phyloP scores from a whole-genome alignment of 2,113 vertebrate species.

The Oenanthe melanoleuca region DNA sequence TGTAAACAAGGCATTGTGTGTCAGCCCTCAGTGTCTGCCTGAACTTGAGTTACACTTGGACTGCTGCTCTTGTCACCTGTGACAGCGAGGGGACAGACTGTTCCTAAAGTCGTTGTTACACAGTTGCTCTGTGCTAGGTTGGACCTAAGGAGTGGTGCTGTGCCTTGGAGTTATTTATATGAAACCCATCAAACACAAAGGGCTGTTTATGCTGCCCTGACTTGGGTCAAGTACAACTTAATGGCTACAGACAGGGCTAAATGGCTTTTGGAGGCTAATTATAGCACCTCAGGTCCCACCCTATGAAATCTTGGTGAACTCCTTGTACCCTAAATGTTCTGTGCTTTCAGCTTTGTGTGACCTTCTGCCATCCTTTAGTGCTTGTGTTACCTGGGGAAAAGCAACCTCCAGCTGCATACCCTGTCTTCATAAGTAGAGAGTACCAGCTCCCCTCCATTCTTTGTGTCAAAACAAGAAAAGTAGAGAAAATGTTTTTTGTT shows the following conservation, averaged over 20 bases:
- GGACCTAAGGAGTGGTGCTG: not conserved
- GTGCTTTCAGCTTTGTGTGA: not conserved
- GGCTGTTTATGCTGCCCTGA: not conserved
- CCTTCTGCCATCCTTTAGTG: not conserved
- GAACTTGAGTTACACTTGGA: not conserved
- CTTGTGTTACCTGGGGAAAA: not conserved
- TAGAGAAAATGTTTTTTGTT: fast-evolving
- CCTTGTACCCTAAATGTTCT: not conserved
- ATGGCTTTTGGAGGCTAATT: conserved; percentile 9
- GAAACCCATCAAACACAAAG: not conserved
- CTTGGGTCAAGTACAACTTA: not conserved
- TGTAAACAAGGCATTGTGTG: not conserved
- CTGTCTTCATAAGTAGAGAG: not conserved
- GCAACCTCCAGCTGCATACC: fast-evolving
- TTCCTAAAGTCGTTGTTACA: not conserved
- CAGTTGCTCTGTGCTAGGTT: not conserved
- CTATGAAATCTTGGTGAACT: not conserved
- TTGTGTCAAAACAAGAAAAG: not conserved
- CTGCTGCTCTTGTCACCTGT: not conserved
- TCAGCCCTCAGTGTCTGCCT: not conserved
- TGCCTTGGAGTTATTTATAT: not conserved
- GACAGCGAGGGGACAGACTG: not conserved
- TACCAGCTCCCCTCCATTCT: fast-evolving
- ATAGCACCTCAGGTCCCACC: not conserved
- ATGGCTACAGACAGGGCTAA: not conserved